A percentile compares a stretch with the other conserved stretches of the same genome.
Conservation (phyloP, 1,140 invertebrate genomes). For the Lineus longissimus region DNA sequence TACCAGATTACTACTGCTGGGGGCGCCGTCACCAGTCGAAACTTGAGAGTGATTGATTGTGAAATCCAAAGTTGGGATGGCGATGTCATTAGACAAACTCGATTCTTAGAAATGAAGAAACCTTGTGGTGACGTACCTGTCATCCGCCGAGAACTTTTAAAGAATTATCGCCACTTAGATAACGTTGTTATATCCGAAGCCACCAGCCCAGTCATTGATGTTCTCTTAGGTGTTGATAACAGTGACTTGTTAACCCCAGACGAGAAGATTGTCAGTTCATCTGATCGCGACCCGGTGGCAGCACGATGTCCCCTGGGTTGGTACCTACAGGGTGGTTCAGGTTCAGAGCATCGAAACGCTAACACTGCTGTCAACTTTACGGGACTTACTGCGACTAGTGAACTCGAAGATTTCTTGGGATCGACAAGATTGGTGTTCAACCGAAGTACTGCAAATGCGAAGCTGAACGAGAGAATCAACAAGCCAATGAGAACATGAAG, state of each 20-base stretch:
- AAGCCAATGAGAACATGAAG: not conserved
- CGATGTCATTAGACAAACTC: not conserved
- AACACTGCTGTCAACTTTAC: not conserved
- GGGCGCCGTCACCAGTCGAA: not conserved
- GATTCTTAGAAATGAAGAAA: slow-evolving; percentile 5
- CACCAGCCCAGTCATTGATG: not conserved
- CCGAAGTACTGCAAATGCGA: not conserved
- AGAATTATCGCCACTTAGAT: not conserved
- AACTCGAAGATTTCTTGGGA: not conserved
- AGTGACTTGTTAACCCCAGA: not conserved
- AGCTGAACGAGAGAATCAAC: not conserved
- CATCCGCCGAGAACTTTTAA: not conserved
- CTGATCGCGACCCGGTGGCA: not conserved
- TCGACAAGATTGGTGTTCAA: not conserved
- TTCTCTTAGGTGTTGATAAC: slow-evolving; percentile 2
- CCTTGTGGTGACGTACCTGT: slow-evolving; percentile 1
- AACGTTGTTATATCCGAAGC: not conserved
- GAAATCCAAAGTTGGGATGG: not conserved
- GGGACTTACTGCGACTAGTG: not conserved
- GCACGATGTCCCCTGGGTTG: too few relatives aligned
- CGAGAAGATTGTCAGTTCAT: not conserved
- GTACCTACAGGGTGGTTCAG: not conserved
- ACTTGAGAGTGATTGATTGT: not conserved
- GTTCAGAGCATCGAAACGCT: not conserved
- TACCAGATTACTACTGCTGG: not conserved